A percentile compares a stretch with the other conserved stretches of the same genome.
Evolutionary conservation across 2,797 vertebrate genomes (phyloP).

Genomic region (Florisuga fusca): DNA sequence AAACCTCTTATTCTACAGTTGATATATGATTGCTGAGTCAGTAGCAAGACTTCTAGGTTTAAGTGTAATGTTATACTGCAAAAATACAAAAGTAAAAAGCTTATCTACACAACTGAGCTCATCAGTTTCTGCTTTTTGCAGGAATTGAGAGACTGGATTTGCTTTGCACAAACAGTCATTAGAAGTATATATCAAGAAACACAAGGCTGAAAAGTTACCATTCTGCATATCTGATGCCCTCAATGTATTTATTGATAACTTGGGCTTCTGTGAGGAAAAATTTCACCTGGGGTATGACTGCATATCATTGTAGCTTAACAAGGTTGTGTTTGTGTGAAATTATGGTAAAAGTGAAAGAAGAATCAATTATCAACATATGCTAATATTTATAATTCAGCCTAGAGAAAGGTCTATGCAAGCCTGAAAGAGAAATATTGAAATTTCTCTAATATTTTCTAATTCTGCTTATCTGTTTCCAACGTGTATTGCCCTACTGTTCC

Average conservation of each 20-base stretch:
- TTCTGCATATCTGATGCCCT: not conserved
- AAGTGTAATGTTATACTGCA: not conserved
- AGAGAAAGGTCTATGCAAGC: not conserved
- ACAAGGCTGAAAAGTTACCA: no score
- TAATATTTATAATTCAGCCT: not conserved
- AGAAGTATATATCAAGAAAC: not conserved
- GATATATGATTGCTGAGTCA: not conserved
- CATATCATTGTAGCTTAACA: not conserved
- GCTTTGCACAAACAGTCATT: not conserved
- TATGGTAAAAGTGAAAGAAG: not conserved
- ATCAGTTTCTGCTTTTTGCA: not conserved
- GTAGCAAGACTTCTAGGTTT: not conserved
- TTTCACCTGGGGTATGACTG: not conserved
- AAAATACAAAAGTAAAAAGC: not conserved
- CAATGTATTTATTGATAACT: not conserved
- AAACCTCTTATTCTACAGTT: not conserved
- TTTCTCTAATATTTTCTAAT: not conserved
- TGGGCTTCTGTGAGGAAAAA: not conserved
- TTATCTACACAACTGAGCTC: not conserved
- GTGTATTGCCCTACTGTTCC: not conserved
- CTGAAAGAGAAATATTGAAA: not conserved
- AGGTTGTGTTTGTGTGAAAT: accelerated
- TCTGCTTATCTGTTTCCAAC: not conserved
- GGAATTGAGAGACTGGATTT: not conserved
- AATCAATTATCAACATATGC: not conserved